Conservation (phyloP, 2,113 vertebrate species). For the Equus przewalskii region DNA sequence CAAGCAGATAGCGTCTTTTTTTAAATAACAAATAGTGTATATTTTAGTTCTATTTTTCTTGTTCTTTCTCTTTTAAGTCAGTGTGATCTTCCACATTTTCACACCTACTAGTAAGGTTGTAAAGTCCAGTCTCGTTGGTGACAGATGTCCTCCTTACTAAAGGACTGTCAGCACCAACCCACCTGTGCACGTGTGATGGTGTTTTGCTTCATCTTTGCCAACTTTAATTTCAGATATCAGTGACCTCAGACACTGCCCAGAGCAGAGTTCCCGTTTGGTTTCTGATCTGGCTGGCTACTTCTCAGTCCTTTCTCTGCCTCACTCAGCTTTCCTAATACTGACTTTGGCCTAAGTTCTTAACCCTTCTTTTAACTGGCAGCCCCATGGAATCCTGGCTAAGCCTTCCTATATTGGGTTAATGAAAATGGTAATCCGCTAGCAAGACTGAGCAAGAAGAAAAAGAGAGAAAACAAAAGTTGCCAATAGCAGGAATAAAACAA, state of each 20-base stretch:
- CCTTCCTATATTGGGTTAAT: neutral
- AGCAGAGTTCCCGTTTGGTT: neutral
- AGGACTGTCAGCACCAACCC: neutral
- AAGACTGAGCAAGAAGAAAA: neutral
- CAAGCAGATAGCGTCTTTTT: neutral
- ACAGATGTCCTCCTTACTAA: neutral
- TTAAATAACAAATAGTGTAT: neutral
- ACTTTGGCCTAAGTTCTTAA: neutral
- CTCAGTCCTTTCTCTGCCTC: neutral
- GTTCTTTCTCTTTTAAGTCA: conserved; percentile 6
- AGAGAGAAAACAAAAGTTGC: neutral
- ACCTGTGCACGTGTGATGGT: neutral
- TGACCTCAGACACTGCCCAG: neutral
- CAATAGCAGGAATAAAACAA: conserved; percentile 16
- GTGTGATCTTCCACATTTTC: neutral
- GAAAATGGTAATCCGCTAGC: neutral
- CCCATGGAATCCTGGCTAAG: neutral
- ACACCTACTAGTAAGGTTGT: neutral
- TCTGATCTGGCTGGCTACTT: neutral
- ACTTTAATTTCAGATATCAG: neutral
- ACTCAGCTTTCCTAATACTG: neutral
- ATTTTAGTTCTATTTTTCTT: neutral
- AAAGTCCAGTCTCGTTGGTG: neutral
- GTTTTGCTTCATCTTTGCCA: neutral
- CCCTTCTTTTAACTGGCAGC: neutral